Base-by-base conservation (phyloP, 2,113 vertebrate species). In the Budorcas taxicolor region DNA sequence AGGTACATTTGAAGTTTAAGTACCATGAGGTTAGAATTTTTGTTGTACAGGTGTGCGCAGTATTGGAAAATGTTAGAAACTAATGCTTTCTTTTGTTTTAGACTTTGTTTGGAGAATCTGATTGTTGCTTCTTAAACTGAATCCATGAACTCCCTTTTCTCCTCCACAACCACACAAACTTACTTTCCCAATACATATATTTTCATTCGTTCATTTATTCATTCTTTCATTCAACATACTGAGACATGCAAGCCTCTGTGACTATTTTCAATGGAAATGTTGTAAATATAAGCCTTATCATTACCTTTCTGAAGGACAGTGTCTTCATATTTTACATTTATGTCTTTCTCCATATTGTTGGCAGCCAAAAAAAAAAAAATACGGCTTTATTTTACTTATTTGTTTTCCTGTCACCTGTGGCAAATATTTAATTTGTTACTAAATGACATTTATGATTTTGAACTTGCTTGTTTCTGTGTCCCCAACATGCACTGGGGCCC, bases 371-470 rank as follows among this genome's bases (percentile, higher is more conserved):
- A 92, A 45, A 45, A 45, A 55, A 76, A 71, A 43, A 53, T 17
- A 80, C 6, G 40, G 81, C 43, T 92, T 97, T 92, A 95, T 97
- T 97, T 98, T 71, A 57, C 53, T 86, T 97, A 94, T 97, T 97
- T 97, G 93, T 97, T 94, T 96, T 87, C 80, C 86, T 96, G 96
- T 96, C 97, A 94, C 55, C 2, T 29, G 80, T 88, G 96, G 74
- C n/a, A 97, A 96, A 91, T 97, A 87, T 97, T 67, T 92, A 98
- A 80, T 55, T 85, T 96, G 81, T 86, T 87, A 80, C 71, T 97
- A 97, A 97, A 92, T 91, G 93, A 93, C 31, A 96, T 62, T 97
- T 97, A 36, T n/a, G 96, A 25, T 94, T 97, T 94, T 94, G 94
- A 98, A 98, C 95, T 55, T 50, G 64, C 53, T 11, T 81, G 58